Base-by-base conservation (phyloP, 1,140 invertebrate species). In the Aphis gossypii region DNA sequence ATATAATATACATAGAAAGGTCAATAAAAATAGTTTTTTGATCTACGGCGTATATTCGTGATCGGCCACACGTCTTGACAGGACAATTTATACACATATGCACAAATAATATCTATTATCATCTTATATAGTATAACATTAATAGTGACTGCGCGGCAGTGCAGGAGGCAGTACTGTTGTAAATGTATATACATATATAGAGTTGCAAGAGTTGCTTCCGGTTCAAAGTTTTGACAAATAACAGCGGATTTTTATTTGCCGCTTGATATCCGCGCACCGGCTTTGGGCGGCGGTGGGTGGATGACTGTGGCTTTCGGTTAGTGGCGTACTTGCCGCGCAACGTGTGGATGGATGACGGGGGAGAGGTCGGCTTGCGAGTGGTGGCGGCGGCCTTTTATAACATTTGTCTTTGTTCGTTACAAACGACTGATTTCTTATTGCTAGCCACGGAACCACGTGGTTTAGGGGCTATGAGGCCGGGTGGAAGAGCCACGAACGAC, bases 381-480 rank as follows among this genome's bases (percentile, higher is more conserved):
- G 90, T 54, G 90, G 94, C 93, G 60, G 84, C 60, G 60, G 83
- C 83, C 86, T 94, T 94, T 94, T 93, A 93, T 93, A 93, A 94
- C 94, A 94, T 94, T 94, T 94, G 94, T 94, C 94, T 94, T 94
- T 94, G 91, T 94, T 94, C 94, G 94, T 94, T 92, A 94, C 94
- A 68, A 94, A 94, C 94, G 94, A 94, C 90, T 94, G 94, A 91
- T 92, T 94, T 94, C 94, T 93, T 93, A 93, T 93, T 93, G 92
- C 92, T 44, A 38, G 92, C 92, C 91, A 35, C 91, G 86, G 68
- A 92, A 84, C 76, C 92, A 86, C 92, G 48, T 84, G 76, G 9
- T 83, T 51, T 48, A 51, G 44, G 30, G 46, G 44, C 8, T 83
- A 8, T 18, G 44, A 38, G 44, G 35, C 23, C 23, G 60, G 25